These are phyloP conservation scores for Melanotaenia boesemani DNA, from an alignment of 2,797 vertebrate species.

Conservation along the genomic window DNA sequence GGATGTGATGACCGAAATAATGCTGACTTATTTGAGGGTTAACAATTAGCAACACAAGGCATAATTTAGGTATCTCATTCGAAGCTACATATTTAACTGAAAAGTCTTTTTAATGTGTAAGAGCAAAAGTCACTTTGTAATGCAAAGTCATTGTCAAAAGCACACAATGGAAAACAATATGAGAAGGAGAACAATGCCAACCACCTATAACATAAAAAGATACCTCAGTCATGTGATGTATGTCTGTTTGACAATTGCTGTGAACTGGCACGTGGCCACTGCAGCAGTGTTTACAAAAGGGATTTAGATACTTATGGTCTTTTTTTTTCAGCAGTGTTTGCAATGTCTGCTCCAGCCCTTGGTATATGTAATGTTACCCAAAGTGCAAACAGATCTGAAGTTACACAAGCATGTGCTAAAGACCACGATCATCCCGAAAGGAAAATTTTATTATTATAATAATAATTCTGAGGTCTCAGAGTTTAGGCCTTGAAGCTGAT, in stretches of 20 bases:
- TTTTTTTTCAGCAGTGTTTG: slow-evolving; percentile 28
- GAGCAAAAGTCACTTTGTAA: background rate
- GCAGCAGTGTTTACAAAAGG: slow-evolving; percentile 39
- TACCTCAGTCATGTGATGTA: slow-evolving; percentile 7
- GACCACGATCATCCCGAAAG: slow-evolving; percentile 1
- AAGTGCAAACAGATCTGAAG: slow-evolving; percentile 24
- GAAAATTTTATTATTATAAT: background rate
- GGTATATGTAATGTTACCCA: slow-evolving; percentile 21
- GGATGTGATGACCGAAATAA: no score
- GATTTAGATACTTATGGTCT: slow-evolving; percentile 40
- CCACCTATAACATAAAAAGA: background rate
- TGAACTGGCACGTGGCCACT: slow-evolving; percentile 42
- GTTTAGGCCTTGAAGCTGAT: slow-evolving; percentile 14
- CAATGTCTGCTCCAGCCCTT: slow-evolving; percentile 14
- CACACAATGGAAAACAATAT: background rate
- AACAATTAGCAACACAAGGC: background rate
- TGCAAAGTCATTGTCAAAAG: background rate
- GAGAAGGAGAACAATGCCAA: background rate
- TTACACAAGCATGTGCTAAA: slow-evolving; percentile 16
- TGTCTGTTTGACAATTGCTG: slow-evolving; percentile 27
- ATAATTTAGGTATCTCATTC: background rate
- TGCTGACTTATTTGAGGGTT: background rate
- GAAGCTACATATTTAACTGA: background rate
- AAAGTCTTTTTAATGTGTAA: background rate
- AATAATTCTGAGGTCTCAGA: slow-evolving; percentile 11